phyloP scores from a whole-genome alignment of 2,797 vertebrate genomes.

The Adrianichthys oophorus region DNA sequence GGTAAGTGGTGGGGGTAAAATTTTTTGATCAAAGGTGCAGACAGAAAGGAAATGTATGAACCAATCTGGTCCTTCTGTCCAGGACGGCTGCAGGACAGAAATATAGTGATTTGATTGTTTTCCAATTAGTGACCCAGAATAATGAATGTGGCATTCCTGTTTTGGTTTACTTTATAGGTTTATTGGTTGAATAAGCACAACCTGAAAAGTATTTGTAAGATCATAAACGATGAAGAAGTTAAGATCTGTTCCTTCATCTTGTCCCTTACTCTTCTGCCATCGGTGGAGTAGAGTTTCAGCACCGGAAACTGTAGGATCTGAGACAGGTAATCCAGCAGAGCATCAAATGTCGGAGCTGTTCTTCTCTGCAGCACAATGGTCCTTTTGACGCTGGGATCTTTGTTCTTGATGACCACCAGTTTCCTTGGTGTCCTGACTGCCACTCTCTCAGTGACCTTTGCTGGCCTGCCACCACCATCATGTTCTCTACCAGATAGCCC shows the following conservation, averaged over 20 bases:
- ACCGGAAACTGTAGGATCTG: constrained; percentile 88
- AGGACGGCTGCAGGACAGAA: too few species aligned
- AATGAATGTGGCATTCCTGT: too few species aligned
- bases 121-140: too few species aligned
- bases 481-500: constrained; percentile 41
- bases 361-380: constrained; percentile 82
- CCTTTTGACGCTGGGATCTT: constrained; percentile 76
- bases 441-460: constrained; percentile 46
- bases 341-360: constrained; percentile 86
- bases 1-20: too few species aligned
- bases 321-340: constrained; percentile 87
- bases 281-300: constrained; percentile 85
- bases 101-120: too few species aligned
- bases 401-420: constrained; percentile 88
- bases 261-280: constrained; percentile 89
- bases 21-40: too few species aligned
- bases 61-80: too few species aligned
- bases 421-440: constrained; percentile 79
- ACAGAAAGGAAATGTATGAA: too few species aligned
- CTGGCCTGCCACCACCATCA: constrained; percentile 50
- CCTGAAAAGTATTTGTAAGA: too few species aligned
- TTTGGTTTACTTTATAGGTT: too few species aligned
- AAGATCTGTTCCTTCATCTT: constrained; percentile 6
- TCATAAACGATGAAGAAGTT: too few species aligned
- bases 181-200: too few species aligned